Conservation (phyloP, 2,888 invertebrate species). For the Perithous albicinctus region DNA sequence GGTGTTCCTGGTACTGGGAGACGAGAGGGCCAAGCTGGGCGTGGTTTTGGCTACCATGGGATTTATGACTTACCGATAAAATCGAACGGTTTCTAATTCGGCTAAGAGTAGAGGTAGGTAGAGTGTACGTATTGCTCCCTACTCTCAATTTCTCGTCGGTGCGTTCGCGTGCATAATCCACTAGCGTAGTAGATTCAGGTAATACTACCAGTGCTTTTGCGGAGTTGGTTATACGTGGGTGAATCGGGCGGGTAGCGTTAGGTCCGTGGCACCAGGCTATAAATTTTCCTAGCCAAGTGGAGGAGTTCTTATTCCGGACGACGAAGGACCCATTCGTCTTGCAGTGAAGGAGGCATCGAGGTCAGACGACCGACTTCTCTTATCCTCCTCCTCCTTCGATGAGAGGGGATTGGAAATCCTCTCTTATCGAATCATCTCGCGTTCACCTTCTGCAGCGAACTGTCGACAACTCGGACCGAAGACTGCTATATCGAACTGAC, state of each 20-base stretch:
- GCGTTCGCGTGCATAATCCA: slow-evolving; percentile 66
- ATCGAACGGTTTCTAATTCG: slow-evolving; percentile 65
- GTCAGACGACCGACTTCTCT: slow-evolving; percentile 41
- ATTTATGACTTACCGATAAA: slow-evolving; percentile 65
- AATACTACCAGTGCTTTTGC: slow-evolving; percentile 44
- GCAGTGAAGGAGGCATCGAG: slow-evolving; percentile 63
- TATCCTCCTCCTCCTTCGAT: neutral
- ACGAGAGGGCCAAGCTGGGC: slow-evolving; percentile 51
- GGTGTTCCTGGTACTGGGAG: neutral
- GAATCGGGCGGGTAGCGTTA: slow-evolving; percentile 23
- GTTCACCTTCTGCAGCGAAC: slow-evolving; percentile 14
- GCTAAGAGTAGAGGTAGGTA: slow-evolving; percentile 54
- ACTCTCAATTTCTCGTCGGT: slow-evolving; percentile 59
- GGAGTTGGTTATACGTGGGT: slow-evolving; percentile 38
- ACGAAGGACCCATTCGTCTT: slow-evolving; percentile 70
- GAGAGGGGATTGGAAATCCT: too few relatives aligned
- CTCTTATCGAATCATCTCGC: slow-evolving; percentile 42
- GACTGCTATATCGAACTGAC: slow-evolving; percentile 1
- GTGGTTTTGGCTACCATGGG: slow-evolving; percentile 48
- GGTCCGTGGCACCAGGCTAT: slow-evolving; percentile 51
- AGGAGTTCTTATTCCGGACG: slow-evolving; percentile 70
- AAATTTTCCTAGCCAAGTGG: slow-evolving; percentile 61
- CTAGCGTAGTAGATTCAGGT: slow-evolving; percentile 62
- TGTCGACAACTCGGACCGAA: slow-evolving; percentile 20
- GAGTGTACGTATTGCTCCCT: slow-evolving; percentile 36